Evolutionary conservation across 2,797 vertebrate genomes (phyloP).

Genomic region (Nothura maculosa): DNA sequence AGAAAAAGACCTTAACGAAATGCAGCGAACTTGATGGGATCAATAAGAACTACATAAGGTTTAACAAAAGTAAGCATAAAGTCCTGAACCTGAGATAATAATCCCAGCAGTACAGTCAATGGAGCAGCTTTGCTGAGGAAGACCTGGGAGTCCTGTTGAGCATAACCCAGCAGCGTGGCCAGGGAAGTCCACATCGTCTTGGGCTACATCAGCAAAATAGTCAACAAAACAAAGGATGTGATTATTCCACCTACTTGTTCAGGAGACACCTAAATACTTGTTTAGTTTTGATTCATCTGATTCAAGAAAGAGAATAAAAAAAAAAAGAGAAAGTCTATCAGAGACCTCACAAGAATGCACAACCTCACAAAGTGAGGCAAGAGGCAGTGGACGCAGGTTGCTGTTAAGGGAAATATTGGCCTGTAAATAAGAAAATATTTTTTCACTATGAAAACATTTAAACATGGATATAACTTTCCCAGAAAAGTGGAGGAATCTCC

Average conservation of each 20-base stretch:
- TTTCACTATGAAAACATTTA: not conserved
- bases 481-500: not conserved
- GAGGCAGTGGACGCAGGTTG: not conserved
- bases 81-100: not conserved
- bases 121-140: not conserved
- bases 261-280: not conserved
- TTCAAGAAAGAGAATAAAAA: not conserved
- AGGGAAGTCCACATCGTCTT: not conserved
- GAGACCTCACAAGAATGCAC: not conserved
- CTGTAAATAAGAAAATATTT: not conserved
- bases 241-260: not conserved
- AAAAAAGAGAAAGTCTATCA: not conserved
- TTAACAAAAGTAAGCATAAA: not conserved
- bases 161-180: not conserved
- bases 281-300: not conserved
- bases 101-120: not conserved
- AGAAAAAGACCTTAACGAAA: not conserved
- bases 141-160: not conserved
- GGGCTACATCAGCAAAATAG: not conserved
- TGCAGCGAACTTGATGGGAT: not conserved
- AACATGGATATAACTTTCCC: not conserved
- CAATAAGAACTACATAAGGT: not conserved
- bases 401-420: not conserved
- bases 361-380: not conserved
- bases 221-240: not conserved